These are phyloP conservation scores for Tachypleus tridentatus DNA, from an alignment of 1,140 invertebrate species.

Conservation along the genomic window DNA sequence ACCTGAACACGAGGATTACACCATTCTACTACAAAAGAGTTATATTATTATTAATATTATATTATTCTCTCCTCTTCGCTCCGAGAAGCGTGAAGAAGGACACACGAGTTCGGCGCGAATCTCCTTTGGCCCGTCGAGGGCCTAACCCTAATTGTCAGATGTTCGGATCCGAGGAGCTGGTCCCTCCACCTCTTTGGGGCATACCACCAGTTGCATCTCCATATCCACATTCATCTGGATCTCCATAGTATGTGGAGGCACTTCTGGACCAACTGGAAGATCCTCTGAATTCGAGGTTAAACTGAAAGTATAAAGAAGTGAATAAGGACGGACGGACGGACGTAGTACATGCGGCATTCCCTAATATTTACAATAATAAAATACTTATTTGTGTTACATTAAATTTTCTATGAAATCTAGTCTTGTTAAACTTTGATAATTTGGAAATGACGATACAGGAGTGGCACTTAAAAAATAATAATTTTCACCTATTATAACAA, in stretches of 20 bases:
- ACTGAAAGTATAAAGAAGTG: constrained; percentile 47
- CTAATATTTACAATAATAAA: too few relatives aligned
- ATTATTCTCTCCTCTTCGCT: constrained; percentile 11
- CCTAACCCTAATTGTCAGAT: constrained; percentile 95
- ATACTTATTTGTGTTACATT: too few relatives aligned
- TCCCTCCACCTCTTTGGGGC: constrained; percentile 52
- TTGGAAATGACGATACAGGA: too few relatives aligned
- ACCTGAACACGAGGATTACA: too few relatives aligned
- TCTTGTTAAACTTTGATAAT: too few relatives aligned
- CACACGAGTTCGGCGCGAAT: constrained; percentile 68
- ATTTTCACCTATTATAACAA: too few relatives aligned
- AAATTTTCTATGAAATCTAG: too few relatives aligned
- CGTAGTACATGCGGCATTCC: too few relatives aligned
- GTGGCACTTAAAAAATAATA: too few relatives aligned
- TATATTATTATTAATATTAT: too few relatives aligned
- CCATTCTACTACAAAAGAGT: too few relatives aligned
- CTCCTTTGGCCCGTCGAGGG: constrained; percentile 64
- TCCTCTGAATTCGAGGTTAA: constrained; percentile 80
- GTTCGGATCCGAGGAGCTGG: constrained; percentile 66
- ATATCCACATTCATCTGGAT: constrained; percentile 48
- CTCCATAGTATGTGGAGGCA: constrained; percentile 35
- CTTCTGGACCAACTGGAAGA: constrained; percentile 15
- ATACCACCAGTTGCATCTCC: constrained; percentile 43
- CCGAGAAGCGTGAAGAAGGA: constrained; percentile 85
- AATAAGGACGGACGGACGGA: not conserved